phyloP scores from a whole-genome alignment of 2,797 vertebrate species.

The Parambassis ranga region DNA sequence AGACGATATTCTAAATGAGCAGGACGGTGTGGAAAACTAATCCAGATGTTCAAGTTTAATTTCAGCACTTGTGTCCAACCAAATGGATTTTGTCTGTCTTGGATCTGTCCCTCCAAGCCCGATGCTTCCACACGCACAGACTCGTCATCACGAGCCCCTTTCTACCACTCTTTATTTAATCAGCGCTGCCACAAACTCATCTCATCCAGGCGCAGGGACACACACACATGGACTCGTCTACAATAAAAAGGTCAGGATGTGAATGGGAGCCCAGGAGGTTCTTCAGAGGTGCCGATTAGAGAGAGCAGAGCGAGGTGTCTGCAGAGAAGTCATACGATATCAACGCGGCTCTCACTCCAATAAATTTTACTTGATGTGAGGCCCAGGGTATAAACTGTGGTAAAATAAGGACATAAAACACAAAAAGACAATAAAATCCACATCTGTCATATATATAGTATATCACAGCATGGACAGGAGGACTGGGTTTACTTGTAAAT shows the following conservation, averaged over 20 bases:
- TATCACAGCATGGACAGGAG: slow-evolving; percentile 8
- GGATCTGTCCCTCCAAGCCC: not conserved
- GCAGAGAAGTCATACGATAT: slow-evolving; percentile 41
- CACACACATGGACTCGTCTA: not conserved
- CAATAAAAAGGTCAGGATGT: slow-evolving; percentile 20
- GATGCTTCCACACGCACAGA: slow-evolving; percentile 9
- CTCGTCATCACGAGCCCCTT: slow-evolving; percentile 6
- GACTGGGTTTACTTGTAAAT: slow-evolving; percentile 17
- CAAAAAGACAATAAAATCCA: slow-evolving; percentile 29
- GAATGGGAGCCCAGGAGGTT: slow-evolving; percentile 13
- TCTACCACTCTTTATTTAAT: slow-evolving; percentile 7
- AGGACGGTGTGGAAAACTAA: slow-evolving; percentile 26
- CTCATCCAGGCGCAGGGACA: not conserved
- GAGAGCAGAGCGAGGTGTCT: slow-evolving; percentile 38
- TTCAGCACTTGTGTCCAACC: slow-evolving; percentile 13
- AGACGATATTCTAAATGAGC: slow-evolving; percentile 13
- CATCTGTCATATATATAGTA: slow-evolving; percentile 42
- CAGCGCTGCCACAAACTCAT: slow-evolving; percentile 26
- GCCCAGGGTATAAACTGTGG: slow-evolving; percentile 6
- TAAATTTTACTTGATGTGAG: slow-evolving; percentile 37
- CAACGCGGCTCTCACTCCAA: slow-evolving; percentile 32
- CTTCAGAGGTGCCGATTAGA: slow-evolving; percentile 31
- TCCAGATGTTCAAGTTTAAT: slow-evolving; percentile 40
- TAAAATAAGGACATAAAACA: slow-evolving; percentile 22
- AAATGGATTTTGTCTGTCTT: not conserved